Conservation (phyloP, 2,888 invertebrate genomes). For the Lomographa bimaculata region DNA sequence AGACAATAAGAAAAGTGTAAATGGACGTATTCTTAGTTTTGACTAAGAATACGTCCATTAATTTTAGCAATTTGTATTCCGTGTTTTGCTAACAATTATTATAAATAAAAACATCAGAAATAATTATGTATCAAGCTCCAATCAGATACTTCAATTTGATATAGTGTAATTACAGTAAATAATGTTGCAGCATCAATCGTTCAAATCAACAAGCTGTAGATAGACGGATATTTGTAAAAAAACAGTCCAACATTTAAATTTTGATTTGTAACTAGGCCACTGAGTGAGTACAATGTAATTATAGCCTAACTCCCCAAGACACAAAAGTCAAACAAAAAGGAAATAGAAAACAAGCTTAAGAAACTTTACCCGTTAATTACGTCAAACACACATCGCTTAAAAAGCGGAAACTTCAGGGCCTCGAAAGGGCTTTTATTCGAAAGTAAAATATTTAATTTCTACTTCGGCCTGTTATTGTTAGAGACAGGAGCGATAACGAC, state of each 20-base stretch:
- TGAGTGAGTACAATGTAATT: constrained; percentile 15
- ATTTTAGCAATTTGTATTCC: no score
- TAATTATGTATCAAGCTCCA: no score
- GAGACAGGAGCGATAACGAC: constrained; percentile 59
- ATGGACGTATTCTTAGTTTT: no score
- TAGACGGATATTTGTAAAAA: no score
- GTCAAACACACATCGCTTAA: constrained; percentile 20
- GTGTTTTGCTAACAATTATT: no score
- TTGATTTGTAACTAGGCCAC: constrained; percentile 10
- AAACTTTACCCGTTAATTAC: constrained; percentile 27
- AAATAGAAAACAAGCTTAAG: constrained; percentile 27
- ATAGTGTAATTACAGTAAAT: no score
- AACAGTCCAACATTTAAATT: not conserved
- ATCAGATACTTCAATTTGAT: no score
- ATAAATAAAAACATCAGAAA: no score
- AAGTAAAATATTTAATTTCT: constrained; percentile 55
- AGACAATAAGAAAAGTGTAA: no score
- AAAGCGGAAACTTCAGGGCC: constrained; percentile 15
- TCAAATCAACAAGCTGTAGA: no score
- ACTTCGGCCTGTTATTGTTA: constrained; percentile 54
- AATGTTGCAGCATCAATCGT: no score
- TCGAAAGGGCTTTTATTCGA: constrained; percentile 14
- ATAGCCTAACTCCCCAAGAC: constrained; percentile 8
- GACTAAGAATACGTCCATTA: no score
- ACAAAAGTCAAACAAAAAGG: constrained; percentile 19